Percentiles rank a stretch among this genome's conserved stretches.
Conservation (phyloP, 2,113 vertebrate species). For the Naja naja region DNA sequence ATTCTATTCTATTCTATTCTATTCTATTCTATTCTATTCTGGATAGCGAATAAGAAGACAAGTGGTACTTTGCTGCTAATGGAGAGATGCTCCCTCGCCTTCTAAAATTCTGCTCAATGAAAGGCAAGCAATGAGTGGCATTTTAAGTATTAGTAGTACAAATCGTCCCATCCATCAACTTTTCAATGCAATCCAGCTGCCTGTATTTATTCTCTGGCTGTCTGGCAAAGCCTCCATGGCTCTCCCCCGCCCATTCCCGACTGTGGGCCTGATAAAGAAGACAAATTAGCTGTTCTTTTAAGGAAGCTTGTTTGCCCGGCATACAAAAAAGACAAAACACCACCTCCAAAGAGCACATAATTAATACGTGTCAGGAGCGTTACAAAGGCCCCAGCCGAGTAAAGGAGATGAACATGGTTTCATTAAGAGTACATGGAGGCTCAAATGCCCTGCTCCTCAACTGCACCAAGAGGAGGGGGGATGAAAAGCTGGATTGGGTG, state of each 20-base stretch:
- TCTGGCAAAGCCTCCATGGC: no score
- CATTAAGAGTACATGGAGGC: background rate
- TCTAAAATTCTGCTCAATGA: background rate
- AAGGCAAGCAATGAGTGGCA: background rate
- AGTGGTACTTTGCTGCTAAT: background rate
- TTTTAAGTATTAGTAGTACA: background rate
- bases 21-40: no score
- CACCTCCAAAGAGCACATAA: background rate
- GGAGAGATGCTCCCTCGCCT: background rate
- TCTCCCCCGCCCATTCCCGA: background rate
- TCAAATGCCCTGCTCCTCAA: background rate
- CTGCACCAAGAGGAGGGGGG: background rate
- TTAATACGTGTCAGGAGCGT: background rate
- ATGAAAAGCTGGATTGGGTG: background rate
- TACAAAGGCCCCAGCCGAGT: background rate
- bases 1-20: no score
- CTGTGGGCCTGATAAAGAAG: background rate
- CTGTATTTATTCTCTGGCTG: background rate
- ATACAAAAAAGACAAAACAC: background rate
- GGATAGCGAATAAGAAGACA: background rate
- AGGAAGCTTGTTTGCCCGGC: background rate
- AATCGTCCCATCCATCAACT: background rate
- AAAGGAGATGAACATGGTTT: background rate
- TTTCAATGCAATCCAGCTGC: background rate
- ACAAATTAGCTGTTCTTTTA: background rate